Evolutionary conservation across 2,797 vertebrate species (phyloP).

Genomic region (Thamnophis elegans): DNA sequence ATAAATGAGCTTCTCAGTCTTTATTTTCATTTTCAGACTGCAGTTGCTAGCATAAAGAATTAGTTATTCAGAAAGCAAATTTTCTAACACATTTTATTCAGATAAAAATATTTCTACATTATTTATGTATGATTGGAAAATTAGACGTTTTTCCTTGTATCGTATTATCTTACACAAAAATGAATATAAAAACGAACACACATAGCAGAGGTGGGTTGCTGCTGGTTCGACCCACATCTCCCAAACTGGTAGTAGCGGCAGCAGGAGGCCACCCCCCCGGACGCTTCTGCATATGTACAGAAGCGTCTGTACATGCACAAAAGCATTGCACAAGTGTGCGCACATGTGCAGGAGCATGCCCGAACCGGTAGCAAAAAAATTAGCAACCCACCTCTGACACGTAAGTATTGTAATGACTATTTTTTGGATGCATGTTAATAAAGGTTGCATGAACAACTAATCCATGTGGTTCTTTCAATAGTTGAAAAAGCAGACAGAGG

Average conservation of each 20-base stretch:
- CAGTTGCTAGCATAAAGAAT: neutral
- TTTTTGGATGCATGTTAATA: neutral
- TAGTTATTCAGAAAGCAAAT: neutral
- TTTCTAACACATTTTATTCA: neutral
- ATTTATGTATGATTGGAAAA: neutral
- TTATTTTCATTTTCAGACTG: neutral
- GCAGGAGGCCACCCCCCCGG: too few relatives aligned
- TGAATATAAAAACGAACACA: neutral
- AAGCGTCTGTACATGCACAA: too few relatives aligned
- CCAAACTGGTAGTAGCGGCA: too few relatives aligned
- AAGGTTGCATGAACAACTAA: neutral
- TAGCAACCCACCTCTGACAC: neutral
- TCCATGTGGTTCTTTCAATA: neutral
- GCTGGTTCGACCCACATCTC: too few relatives aligned
- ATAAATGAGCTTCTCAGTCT: neutral
- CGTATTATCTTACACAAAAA: neutral
- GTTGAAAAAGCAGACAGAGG: neutral
- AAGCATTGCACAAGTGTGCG: too few relatives aligned
- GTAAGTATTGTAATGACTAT: neutral
- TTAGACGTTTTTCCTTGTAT: neutral
- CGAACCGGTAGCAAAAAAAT: too few relatives aligned
- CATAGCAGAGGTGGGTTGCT: too few relatives aligned
- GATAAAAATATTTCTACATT: slow-evolving; percentile 2
- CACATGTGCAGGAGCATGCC: too few relatives aligned
- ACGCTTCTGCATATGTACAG: too few relatives aligned